Conservation (phyloP, 37 sponge, comb jelly and placozoan genomes). For the Hormiphora californensis region DNA sequence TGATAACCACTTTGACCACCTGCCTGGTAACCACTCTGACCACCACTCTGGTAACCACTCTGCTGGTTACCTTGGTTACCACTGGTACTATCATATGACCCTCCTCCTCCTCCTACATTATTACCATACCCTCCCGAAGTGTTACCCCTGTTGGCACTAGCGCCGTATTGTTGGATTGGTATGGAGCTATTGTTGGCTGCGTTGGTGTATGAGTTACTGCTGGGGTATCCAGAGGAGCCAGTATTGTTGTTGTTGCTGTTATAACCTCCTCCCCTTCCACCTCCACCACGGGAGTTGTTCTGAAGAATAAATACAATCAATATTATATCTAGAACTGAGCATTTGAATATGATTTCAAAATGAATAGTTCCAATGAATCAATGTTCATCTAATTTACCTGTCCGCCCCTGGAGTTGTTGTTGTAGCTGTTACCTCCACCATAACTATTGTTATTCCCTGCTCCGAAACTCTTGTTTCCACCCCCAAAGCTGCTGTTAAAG, state of each 20-base stretch:
- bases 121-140: not conserved
- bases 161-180: constrained; percentile 30
- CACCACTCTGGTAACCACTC: constrained; percentile 20
- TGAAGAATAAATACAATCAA: not conserved
- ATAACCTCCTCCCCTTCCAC: not conserved
- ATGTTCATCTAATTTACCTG: not conserved
- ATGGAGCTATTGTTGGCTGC: not conserved
- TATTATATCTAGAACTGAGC: not conserved
- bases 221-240: not conserved
- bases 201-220: constrained; percentile 10
- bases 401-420: not conserved
- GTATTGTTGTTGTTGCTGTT: constrained; percentile 5
- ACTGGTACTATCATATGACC: not conserved
- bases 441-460: not conserved
- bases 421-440: not conserved
- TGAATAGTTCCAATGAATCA: not conserved
- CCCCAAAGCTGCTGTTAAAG: too few relatives aligned
- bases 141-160: not conserved
- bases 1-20: constrained; percentile 38
- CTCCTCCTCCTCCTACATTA: not conserved
- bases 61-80: not conserved
- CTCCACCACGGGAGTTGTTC: not conserved
- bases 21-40: constrained; percentile 2
- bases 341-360: not conserved
- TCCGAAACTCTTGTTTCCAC: not conserved